Evolutionary conservation across 2,888 invertebrate genomes (phyloP).

Genomic region (Eilema depressum): DNA sequence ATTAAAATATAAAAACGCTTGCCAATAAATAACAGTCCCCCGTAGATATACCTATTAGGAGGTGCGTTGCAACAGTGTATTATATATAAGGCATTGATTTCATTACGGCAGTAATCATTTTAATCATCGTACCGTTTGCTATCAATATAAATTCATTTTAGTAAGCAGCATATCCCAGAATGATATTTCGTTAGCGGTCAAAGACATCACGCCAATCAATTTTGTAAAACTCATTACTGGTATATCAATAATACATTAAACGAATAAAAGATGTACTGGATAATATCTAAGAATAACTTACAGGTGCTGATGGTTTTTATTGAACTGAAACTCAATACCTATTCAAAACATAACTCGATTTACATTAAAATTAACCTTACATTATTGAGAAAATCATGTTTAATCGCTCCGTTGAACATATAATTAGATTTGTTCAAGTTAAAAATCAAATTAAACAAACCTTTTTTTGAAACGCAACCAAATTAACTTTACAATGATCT

Average conservation of each 20-base stretch:
- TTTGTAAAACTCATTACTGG: neutral
- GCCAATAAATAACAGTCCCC: no score
- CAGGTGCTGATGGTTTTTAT: slow-evolving; percentile 18
- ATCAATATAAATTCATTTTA: slow-evolving; percentile 1
- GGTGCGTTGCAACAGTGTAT: no score
- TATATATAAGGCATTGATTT: neutral
- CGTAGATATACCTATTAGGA: no score
- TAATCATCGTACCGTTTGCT: neutral
- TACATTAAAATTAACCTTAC: slow-evolving; percentile 26
- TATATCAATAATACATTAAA: slow-evolving; percentile 4
- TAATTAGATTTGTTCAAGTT: slow-evolving; percentile 55
- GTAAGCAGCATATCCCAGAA: neutral
- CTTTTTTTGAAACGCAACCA: slow-evolving; percentile 58
- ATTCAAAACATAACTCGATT: slow-evolving; percentile 23
- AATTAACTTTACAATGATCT: slow-evolving; percentile 66
- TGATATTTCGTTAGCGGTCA: neutral
- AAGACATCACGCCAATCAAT: neutral
- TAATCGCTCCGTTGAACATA: slow-evolving; percentile 51
- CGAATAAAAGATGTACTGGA: neutral
- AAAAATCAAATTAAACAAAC: slow-evolving; percentile 61
- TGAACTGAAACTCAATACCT: slow-evolving; percentile 33
- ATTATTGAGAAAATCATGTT: slow-evolving; percentile 43
- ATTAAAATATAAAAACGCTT: no score
- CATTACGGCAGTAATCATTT: neutral
- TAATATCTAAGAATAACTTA: neutral